Evolutionary conservation across 2,888 invertebrate species (phyloP), one percentile per base, ranked within the genome.

Genomic region (Rhagophthalmus giganteus): DNA sequence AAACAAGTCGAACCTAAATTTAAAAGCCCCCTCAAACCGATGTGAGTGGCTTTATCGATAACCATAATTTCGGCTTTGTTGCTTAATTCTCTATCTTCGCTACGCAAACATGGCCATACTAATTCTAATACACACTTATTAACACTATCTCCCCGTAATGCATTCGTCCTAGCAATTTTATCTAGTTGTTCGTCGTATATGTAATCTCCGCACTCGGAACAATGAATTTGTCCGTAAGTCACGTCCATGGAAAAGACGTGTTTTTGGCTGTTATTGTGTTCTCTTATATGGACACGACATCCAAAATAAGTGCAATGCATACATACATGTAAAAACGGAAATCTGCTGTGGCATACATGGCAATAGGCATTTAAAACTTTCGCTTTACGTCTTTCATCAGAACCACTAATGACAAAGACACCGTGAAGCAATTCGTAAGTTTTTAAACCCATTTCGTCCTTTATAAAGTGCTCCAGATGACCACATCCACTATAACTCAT

Each of bases 1-100:
- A 96, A 99, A 77, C 98, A 99, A 2, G 98, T 98, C 61, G 94
- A 90, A 24, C 98, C 98, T 57, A 99, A 79, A 77, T 99, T 99
- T 66, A 96, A 87, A 46, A 99, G 78, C 0, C 98, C 98, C 44
- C 98, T 81, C 49, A 99, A 78, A 26, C 98, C 94, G 55, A 94
- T 88, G 20, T 90, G 89, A 44, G 91, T 88, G 68, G 88, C 86
- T 40, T 89, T 85, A 55, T 88, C 83, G 55, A 94, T 87, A 59
- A 88, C 80, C 38, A 92, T 82, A 46, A 91, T 80, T 61, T 88
- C 87, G 3, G 90, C 86, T 67, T 92, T 85, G 47, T 85, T 76
- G 40, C 93, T 74, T 1, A 90, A 81, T 64, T 88, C 85, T 2
- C 89, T 82, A 66, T 94, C 94, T 62, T 84, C 82, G 46, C 81